Evolutionary conservation across 1,140 invertebrate species (phyloP).

Genomic region (Drosophila aff.): DNA sequence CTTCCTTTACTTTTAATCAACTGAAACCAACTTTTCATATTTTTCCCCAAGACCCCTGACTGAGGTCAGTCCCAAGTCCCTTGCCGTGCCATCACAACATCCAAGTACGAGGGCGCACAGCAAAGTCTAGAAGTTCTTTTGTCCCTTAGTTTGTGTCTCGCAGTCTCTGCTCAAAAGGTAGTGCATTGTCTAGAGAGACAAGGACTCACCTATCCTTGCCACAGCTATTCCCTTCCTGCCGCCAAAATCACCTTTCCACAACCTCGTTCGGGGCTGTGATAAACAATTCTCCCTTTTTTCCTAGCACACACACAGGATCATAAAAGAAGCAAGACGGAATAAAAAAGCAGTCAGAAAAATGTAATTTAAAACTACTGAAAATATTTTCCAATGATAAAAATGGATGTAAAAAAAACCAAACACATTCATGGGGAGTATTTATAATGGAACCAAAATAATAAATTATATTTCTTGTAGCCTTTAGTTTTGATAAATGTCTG

Average conservation of each 20-base stretch:
- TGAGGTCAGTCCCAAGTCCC: slow-evolving; percentile 1
- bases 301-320: slow-evolving; percentile 16
- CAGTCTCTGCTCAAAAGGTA: slow-evolving; percentile 16
- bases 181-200: slow-evolving; percentile 40
- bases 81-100: neutral
- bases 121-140: slow-evolving; percentile 23
- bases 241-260: slow-evolving; percentile 17
- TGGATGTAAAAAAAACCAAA: neutral
- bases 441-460: no score
- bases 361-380: neutral
- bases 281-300: slow-evolving; percentile 26
- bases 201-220: slow-evolving; percentile 19
- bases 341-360: slow-evolving; percentile 9
- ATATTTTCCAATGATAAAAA: neutral
- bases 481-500: neutral
- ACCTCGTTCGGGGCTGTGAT: neutral
- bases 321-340: slow-evolving; percentile 8
- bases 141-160: slow-evolving; percentile 12
- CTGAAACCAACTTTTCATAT: slow-evolving; percentile 5
- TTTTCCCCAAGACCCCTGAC: slow-evolving; percentile 3
- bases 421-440: no score
- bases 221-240: neutral
- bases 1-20: slow-evolving; percentile 11
- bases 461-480: no score
- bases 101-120: slow-evolving; percentile 9